A percentile compares a stretch with the other conserved stretches of the same genome.
Conservation (phyloP, 2,797 vertebrate genomes). For the Pantherophis vulpinus region DNA sequence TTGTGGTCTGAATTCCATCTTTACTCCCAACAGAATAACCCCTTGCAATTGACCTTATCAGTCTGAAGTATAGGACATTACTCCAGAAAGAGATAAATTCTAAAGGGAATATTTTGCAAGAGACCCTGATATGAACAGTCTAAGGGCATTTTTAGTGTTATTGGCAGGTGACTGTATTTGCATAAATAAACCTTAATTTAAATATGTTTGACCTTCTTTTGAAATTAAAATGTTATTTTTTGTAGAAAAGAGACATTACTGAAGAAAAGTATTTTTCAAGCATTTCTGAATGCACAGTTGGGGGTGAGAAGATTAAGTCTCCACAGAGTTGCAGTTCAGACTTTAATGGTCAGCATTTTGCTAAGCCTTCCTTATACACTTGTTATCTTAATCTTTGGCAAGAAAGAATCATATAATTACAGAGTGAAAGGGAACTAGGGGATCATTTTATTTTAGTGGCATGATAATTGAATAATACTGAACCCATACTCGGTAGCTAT, state of each 20-base stretch:
- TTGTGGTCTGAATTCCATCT: not conserved
- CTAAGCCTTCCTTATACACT: not conserved
- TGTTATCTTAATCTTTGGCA: not conserved
- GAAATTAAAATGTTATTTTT: conserved; percentile 12
- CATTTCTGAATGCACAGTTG: not conserved
- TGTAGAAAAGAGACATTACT: conserved; percentile 1
- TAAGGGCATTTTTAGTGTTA: not conserved
- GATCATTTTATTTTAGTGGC: not conserved
- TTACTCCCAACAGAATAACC: not conserved
- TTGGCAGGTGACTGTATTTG: conserved; percentile 3
- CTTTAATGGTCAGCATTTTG: conserved; percentile 2
- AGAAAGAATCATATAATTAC: not conserved
- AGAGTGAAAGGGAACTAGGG: not conserved
- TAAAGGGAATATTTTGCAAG: not conserved
- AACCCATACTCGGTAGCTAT: not conserved
- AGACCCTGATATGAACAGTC: not conserved
- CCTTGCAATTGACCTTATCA: conserved; percentile 4
- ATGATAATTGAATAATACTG: not conserved
- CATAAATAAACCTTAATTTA: conserved; percentile 8
- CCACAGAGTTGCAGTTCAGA: not conserved
- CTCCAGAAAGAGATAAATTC: not conserved
- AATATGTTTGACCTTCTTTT: not conserved
- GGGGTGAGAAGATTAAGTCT: not conserved
- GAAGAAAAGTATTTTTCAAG: not conserved
- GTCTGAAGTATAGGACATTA: not conserved